Evolutionary conservation across 1,140 invertebrate species (phyloP).

Genomic region (Halictus rubicundus): DNA sequence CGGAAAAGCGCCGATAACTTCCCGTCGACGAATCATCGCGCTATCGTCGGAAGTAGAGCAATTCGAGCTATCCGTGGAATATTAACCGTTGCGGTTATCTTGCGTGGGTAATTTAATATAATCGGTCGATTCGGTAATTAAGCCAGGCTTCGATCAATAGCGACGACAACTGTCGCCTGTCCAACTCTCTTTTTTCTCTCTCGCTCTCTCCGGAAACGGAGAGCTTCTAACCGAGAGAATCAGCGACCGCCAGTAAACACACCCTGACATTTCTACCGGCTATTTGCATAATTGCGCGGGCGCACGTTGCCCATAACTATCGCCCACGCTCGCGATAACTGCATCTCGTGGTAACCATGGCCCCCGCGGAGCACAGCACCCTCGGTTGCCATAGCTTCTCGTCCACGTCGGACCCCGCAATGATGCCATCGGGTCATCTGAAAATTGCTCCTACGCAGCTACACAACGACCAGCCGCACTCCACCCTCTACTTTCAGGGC

Average conservation of each 20-base stretch:
- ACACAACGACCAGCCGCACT: no score
- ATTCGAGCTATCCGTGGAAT: background rate
- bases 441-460: background rate
- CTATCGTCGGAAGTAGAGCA: background rate
- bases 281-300: slow-evolving; percentile 47
- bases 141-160: slow-evolving; percentile 18
- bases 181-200: background rate
- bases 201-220: background rate
- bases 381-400: background rate
- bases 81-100: slow-evolving; percentile 4
- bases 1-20: no score
- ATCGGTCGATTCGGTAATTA: slow-evolving; percentile 6
- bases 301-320: slow-evolving; percentile 23
- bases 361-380: background rate
- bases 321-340: slow-evolving; percentile 32
- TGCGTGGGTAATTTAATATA: background rate
- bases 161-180: background rate
- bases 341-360: slow-evolving; percentile 17
- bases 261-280: slow-evolving; percentile 25
- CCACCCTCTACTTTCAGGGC: no score
- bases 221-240: background rate
- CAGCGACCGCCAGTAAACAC: slow-evolving; percentile 6
- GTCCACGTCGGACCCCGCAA: background rate
- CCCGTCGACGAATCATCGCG: background rate
- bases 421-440: background rate